These are phyloP conservation scores for Drosophila mulleri DNA, from an alignment of 2,888 invertebrate species.

Conservation along the genomic window DNA sequence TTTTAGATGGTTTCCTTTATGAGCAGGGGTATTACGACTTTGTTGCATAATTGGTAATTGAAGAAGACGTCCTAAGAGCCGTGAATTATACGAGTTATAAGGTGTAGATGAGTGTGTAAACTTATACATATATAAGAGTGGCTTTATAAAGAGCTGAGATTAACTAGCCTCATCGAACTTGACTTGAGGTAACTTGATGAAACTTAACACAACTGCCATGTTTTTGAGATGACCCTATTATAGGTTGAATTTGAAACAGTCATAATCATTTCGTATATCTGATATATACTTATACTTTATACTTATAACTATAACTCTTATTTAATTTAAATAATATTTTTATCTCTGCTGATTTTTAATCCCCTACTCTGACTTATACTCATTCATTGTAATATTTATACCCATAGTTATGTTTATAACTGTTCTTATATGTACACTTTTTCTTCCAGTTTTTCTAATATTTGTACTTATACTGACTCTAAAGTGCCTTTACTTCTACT, in stretches of 20 bases:
- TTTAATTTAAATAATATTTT: neutral
- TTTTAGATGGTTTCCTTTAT: slow-evolving; percentile 19
- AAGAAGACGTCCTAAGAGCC: neutral
- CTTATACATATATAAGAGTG: neutral
- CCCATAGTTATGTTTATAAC: too few relatives aligned
- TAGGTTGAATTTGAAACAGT: neutral
- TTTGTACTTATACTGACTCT: too few relatives aligned
- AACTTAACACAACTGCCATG: neutral
- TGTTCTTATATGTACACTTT: too few relatives aligned
- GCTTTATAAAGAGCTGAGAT: neutral
- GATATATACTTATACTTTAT: neutral
- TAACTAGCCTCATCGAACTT: neutral
- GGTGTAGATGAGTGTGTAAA: neutral
- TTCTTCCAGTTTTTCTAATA: too few relatives aligned
- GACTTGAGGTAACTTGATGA: neutral
- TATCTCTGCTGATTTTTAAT: neutral
- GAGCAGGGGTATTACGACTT: slow-evolving; percentile 14
- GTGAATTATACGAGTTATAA: neutral
- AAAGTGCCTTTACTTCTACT: neutral
- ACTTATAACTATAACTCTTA: too few relatives aligned
- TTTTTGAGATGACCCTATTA: neutral
- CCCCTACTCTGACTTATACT: neutral
- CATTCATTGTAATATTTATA: too few relatives aligned
- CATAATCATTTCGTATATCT: neutral
- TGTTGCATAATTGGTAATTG: slow-evolving; percentile 20